Conservation (phyloP, 1,140 invertebrate species). For the Drosophila oshimai region DNA sequence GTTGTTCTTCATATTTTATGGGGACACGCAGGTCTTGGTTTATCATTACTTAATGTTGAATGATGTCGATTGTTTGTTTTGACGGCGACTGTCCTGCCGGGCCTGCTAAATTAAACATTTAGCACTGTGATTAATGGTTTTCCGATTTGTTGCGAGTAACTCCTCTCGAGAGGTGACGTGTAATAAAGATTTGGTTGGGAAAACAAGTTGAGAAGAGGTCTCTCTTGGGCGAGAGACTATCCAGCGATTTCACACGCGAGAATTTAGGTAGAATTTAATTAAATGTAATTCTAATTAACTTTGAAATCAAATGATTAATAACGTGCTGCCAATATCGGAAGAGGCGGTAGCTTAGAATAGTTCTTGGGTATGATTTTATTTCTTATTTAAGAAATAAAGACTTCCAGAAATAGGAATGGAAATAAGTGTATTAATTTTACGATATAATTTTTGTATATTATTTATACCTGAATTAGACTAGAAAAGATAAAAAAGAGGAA, state of each 20-base stretch:
- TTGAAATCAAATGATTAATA: no score
- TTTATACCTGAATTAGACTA: no score
- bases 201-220: not conserved
- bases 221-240: not conserved
- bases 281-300: no score
- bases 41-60: slow-evolving; percentile 78
- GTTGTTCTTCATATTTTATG: slow-evolving; percentile 43
- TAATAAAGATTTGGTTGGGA: not conserved
- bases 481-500: no score
- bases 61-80: slow-evolving; percentile 80
- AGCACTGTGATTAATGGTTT: slow-evolving; percentile 69
- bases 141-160: slow-evolving; percentile 36
- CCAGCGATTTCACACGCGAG: not conserved
- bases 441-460: no score
- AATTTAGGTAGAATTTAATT: not conserved
- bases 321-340: no score
- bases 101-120: slow-evolving; percentile 61
- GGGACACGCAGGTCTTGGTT: slow-evolving; percentile 29
- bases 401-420: no score
- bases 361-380: no score
- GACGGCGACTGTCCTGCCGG: slow-evolving; percentile 59
- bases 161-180: not conserved
- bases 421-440: no score
- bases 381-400: no score
- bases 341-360: no score